Evolutionary conservation across 1,140 invertebrate genomes (phyloP).

Genomic region (Lepidostoma basale): DNA sequence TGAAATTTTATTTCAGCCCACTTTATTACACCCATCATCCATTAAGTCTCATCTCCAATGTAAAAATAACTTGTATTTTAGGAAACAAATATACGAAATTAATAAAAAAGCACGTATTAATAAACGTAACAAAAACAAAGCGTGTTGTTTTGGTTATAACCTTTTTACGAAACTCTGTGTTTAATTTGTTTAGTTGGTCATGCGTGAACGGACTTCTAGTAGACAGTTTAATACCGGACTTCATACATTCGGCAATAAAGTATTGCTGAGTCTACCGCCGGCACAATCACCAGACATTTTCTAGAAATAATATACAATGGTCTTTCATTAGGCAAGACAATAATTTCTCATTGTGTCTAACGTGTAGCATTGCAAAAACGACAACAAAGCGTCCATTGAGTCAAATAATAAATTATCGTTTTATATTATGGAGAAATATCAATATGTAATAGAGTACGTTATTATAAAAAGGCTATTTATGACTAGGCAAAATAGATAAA

Average conservation of each 20-base stretch:
- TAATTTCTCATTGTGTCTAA: constrained; percentile 16
- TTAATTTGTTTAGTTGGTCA: not conserved
- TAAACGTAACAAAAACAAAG: not conserved
- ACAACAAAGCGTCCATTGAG: not conserved
- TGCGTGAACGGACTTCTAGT: not conserved
- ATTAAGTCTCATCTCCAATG: constrained; percentile 17
- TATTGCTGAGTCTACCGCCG: constrained; percentile 1
- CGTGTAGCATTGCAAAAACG: not conserved
- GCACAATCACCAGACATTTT: constrained; percentile 15
- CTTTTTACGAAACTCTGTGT: not conserved
- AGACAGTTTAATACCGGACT: constrained; percentile 16
- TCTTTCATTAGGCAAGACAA: constrained; percentile 22
- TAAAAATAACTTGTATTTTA: too few species aligned
- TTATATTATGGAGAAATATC: too few species aligned
- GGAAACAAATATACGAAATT: too few species aligned
- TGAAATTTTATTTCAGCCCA: constrained; percentile 25
- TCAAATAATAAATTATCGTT: not conserved
- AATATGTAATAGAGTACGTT: too few species aligned
- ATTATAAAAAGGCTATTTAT: too few species aligned
- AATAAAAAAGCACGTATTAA: not conserved
- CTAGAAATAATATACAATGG: constrained; percentile 14
- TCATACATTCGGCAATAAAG: constrained; percentile 17
- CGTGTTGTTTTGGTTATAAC: not conserved
- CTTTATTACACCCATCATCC: constrained; percentile 23
- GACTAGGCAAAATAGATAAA: too few species aligned